Conservation (phyloP, 2,113 vertebrate genomes). For the Pelobates fuscus region DNA sequence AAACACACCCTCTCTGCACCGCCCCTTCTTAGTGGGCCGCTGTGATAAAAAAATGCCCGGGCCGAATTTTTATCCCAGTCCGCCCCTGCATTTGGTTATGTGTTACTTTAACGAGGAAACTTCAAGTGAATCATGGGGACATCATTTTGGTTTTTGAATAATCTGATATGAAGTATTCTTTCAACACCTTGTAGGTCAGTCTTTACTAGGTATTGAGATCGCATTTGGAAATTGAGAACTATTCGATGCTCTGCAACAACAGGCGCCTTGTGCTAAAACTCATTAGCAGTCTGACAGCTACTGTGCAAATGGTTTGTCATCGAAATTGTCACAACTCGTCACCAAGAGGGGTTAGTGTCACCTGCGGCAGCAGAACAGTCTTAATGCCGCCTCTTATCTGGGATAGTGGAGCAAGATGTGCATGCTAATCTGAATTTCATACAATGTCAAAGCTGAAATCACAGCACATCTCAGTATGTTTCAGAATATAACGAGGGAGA, state of each 20-base stretch:
- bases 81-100: no score
- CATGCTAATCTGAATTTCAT: neutral
- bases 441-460: neutral
- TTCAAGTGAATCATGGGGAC: neutral
- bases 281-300: slow-evolving; percentile 16
- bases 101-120: slow-evolving; percentile 12
- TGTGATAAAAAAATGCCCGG: no score
- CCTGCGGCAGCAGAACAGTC: neutral
- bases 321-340: slow-evolving; percentile 2
- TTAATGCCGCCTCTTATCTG: neutral
- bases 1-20: no score
- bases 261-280: neutral
- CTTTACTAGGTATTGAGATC: neutral
- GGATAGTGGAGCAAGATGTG: neutral
- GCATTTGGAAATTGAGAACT: neutral
- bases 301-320: neutral
- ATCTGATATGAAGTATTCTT: neutral
- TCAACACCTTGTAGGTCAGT: neutral
- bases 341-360: neutral
- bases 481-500: no score
- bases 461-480: no score
- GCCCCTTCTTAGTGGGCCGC: no score
- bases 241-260: neutral
- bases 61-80: no score
- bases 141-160: neutral